These are phyloP conservation scores for Lanius collurio DNA, from an alignment of 2,113 vertebrate genomes.

Conservation along the genomic window DNA sequence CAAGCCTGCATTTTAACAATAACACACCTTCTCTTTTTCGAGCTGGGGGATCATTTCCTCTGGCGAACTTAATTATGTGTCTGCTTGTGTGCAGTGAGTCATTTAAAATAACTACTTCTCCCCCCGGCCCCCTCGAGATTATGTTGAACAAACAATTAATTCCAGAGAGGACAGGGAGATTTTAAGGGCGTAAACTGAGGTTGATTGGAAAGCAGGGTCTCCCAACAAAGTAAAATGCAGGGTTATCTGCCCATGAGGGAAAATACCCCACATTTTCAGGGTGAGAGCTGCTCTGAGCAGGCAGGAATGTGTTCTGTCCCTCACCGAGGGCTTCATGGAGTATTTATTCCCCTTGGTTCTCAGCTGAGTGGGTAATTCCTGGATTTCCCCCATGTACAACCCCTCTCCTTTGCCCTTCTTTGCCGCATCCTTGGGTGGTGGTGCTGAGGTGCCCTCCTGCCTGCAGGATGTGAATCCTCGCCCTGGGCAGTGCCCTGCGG, in stretches of 20 bases:
- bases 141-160: background rate
- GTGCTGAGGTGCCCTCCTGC: background rate
- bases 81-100: background rate
- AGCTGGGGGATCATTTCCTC: background rate
- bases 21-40: background rate
- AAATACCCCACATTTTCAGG: rapidly evolving
- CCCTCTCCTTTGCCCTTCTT: background rate
- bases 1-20: background rate
- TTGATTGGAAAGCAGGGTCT: background rate
- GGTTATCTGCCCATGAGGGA: background rate
- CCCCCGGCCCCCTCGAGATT: background rate
- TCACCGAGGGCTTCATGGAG: rapidly evolving
- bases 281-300: background rate
- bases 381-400: background rate
- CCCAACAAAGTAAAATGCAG: background rate
- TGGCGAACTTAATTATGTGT: background rate
- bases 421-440: background rate
- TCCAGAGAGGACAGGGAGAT: background rate
- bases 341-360: background rate
- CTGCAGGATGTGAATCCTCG: too few species aligned
- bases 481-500: background rate
- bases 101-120: background rate
- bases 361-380: background rate
- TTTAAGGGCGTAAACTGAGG: background rate
- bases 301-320: background rate